Conservation (phyloP, 2,113 vertebrate genomes). For the Turdus rufiventris region DNA sequence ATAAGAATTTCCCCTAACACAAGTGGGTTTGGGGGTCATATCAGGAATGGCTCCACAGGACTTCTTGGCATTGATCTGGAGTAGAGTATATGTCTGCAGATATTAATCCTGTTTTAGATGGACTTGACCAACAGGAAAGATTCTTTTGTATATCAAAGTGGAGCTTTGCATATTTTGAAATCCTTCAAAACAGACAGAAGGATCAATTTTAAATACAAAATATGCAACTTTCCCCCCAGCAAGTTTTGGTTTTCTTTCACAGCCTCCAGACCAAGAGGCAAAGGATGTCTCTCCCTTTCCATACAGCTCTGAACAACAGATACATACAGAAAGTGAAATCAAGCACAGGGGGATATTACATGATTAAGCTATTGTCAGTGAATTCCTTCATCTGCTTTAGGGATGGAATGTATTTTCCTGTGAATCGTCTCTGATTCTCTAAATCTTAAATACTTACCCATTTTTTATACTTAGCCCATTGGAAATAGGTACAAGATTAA, state of each 20-base stretch:
- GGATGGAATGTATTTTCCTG: background rate
- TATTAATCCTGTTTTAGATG: background rate
- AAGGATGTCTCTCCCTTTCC: background rate
- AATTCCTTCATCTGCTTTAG: background rate
- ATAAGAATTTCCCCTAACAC: background rate
- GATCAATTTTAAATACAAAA: background rate
- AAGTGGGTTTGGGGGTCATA: background rate
- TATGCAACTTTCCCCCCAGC: background rate
- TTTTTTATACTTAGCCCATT: background rate
- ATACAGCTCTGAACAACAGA: background rate
- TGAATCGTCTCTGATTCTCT: constrained; percentile 49
- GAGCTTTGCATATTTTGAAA: background rate
- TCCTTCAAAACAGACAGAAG: background rate
- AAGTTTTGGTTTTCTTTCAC: background rate
- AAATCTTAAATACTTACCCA: background rate
- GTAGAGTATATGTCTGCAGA: background rate
- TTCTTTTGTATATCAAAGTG: background rate
- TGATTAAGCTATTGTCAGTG: constrained; percentile 16
- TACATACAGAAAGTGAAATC: background rate
- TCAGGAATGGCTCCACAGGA: background rate
- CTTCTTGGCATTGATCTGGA: background rate
- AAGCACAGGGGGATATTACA: background rate
- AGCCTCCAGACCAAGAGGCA: background rate
- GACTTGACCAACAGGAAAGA: background rate
- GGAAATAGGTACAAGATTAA: constrained; percentile 6